These are phyloP conservation scores for Toxotes jaculatrix DNA, from an alignment of 2,113 vertebrate species.

Conservation along the genomic window DNA sequence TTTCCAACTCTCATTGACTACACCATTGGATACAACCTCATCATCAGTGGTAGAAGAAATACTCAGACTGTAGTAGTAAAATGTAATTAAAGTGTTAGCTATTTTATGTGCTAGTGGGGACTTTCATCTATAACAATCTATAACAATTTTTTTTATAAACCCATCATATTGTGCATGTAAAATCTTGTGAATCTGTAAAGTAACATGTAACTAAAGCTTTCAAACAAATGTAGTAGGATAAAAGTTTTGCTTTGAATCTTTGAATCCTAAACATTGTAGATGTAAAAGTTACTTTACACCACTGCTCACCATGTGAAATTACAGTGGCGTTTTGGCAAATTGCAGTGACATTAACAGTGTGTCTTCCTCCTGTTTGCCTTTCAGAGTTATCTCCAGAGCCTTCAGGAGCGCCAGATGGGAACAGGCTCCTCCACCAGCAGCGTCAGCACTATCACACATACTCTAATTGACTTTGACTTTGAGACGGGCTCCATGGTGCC, in stretches of 20 bases:
- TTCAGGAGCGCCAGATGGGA: slow-evolving; percentile 86
- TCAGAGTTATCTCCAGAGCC: slow-evolving; percentile 90
- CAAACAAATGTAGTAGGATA: too few relatives aligned
- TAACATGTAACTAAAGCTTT: background rate
- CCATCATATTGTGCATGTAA: background rate
- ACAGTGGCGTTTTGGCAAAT: background rate
- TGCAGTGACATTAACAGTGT: background rate
- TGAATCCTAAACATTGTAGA: too few relatives aligned
- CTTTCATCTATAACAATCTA: background rate
- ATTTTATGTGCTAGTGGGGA: background rate
- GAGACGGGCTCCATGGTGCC: slow-evolving; percentile 88
- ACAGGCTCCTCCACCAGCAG: slow-evolving; percentile 84
- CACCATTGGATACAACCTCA: background rate
- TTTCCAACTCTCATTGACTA: background rate
- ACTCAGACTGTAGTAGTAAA: too few relatives aligned
- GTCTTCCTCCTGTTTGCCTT: slow-evolving; percentile 17
- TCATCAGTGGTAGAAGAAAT: background rate
- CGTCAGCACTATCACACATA: slow-evolving; percentile 80
- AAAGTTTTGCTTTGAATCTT: too few relatives aligned
- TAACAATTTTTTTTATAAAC: background rate
- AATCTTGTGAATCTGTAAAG: background rate
- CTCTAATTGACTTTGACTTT: slow-evolving; percentile 87
- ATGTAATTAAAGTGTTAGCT: too few relatives aligned
- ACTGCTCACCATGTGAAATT: background rate
- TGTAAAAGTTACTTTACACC: background rate